These are phyloP conservation scores for Nothoprocta perdicaria DNA, from an alignment of 2,113 vertebrate genomes.

Conservation along the genomic window DNA sequence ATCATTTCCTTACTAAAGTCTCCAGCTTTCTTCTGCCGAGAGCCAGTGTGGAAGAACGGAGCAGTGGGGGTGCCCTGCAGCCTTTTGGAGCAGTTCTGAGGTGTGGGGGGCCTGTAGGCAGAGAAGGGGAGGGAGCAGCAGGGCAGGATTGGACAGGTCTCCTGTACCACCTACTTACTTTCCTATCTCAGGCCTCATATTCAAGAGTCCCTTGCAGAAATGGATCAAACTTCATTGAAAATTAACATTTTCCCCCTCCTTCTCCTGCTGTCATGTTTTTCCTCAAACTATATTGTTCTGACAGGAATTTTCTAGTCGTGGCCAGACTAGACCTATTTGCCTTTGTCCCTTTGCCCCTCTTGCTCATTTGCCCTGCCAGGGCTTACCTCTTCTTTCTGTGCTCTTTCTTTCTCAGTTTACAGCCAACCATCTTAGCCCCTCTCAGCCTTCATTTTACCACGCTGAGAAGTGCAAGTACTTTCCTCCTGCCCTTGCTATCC, in stretches of 20 bases:
- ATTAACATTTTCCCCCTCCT: background rate
- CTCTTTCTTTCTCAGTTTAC: background rate
- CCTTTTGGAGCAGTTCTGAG: background rate
- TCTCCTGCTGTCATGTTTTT: background rate
- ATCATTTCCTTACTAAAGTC: background rate
- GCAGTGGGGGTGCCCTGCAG: no score
- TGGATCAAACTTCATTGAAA: accelerated
- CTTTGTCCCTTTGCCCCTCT: background rate
- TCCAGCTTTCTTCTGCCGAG: background rate
- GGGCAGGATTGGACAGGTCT: background rate
- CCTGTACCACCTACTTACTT: background rate
- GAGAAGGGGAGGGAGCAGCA: background rate
- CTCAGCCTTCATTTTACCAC: background rate
- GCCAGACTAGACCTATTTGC: background rate
- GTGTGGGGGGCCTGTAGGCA: background rate
- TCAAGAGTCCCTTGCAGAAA: background rate
- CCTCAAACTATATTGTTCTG: background rate
- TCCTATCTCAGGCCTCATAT: background rate
- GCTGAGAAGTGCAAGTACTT: background rate
- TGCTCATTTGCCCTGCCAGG: background rate
- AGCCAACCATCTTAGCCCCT: background rate
- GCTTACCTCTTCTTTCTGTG: background rate
- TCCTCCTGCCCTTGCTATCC: background rate
- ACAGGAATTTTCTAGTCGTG: background rate
- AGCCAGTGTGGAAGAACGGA: background rate